Conservation (phyloP, 2,113 vertebrate species). For the Globicephala melas region DNA sequence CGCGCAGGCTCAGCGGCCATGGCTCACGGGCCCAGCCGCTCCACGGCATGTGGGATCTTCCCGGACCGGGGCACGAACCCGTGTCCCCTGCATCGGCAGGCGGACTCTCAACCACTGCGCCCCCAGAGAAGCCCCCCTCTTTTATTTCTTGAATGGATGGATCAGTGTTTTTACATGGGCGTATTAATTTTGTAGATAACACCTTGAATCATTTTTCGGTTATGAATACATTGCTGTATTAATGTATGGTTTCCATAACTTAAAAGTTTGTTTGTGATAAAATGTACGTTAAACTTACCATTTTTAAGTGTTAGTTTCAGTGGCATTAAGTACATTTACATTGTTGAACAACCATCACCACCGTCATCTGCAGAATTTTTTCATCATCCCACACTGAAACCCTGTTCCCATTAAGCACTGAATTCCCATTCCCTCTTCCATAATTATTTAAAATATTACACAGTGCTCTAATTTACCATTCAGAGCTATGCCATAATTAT, state of each 20-base stretch:
- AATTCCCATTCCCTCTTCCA: not conserved
- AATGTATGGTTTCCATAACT: not conserved
- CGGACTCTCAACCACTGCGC: no score
- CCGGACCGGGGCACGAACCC: no score
- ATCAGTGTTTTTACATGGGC: not conserved
- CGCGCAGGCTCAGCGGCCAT: no score
- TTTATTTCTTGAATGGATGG: not conserved
- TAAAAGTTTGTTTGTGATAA: not conserved
- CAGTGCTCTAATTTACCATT: not conserved
- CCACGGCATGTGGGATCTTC: no score
- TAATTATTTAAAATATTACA: not conserved
- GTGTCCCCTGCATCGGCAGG: no score
- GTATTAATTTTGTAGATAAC: not conserved
- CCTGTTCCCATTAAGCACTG: not conserved
- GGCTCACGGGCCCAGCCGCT: no score
- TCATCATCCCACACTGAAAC: not conserved
- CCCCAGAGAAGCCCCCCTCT: no score
- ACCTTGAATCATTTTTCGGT: not conserved
- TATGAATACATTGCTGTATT: not conserved
- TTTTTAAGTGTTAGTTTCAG: not conserved
- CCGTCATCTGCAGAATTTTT: not conserved
- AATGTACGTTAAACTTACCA: not conserved
- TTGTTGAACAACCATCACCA: not conserved
- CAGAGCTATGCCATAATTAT: not conserved
- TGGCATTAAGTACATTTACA: not conserved